A percentile compares a stretch with the other conserved stretches of the same genome.
These are phyloP conservation scores for Lissonota sp. DNA, from an alignment of 2,888 invertebrate species.

Conservation along the genomic window DNA sequence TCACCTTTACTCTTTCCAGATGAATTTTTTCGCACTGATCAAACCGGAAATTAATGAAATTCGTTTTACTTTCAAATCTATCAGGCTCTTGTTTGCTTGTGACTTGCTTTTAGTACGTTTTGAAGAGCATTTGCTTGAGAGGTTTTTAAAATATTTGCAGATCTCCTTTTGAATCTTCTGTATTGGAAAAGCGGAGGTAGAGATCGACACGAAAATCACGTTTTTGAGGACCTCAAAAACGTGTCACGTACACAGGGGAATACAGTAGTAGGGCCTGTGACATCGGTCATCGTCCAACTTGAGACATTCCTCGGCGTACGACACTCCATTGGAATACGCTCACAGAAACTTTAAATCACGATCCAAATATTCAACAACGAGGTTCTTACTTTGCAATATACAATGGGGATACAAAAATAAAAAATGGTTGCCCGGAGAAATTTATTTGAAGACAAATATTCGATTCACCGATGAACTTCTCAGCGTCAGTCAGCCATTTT, in stretches of 20 bases:
- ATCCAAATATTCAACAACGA: slow-evolving; percentile 10
- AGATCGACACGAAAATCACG: too few relatives aligned
- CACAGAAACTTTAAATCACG: slow-evolving; percentile 16
- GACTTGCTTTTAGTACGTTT: not conserved
- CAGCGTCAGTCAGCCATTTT: too few relatives aligned
- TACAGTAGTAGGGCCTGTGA: slow-evolving; percentile 13
- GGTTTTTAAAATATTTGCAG: too few relatives aligned
- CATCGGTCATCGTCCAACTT: not conserved
- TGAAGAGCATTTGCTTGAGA: not conserved
- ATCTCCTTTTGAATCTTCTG: too few relatives aligned
- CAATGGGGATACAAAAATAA: not conserved
- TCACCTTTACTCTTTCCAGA: not conserved
- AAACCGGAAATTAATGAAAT: slow-evolving; percentile 21
- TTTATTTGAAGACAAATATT: too few relatives aligned
- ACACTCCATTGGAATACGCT: slow-evolving; percentile 45
- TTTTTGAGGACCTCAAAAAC: slow-evolving; percentile 40
- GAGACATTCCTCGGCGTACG: slow-evolving; percentile 50
- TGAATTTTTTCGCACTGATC: slow-evolving; percentile 2
- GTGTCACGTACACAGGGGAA: slow-evolving; percentile 40
- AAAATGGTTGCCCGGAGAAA: not conserved
- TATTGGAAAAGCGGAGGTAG: too few relatives aligned
- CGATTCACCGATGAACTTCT: too few relatives aligned
- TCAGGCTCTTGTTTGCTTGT: not conserved
- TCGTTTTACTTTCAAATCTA: not conserved
- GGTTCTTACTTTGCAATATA: not conserved